Evolutionary conservation across 2,888 invertebrate genomes (phyloP).

Genomic region (Lampropteryx suffumata): DNA sequence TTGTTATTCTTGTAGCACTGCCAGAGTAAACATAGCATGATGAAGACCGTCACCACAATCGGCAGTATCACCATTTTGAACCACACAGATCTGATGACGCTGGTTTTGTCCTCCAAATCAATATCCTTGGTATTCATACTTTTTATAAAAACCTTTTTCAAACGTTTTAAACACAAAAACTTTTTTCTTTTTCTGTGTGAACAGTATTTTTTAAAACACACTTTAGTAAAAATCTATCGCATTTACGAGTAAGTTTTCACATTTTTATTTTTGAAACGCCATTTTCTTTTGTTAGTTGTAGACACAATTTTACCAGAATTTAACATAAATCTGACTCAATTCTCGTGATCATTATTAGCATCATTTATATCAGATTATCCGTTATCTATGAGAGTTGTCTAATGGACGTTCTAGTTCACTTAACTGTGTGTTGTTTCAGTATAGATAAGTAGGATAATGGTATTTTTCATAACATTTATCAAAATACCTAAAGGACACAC

Average conservation of each 20-base stretch:
- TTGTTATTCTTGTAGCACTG: conserved; percentile 56
- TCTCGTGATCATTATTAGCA: neutral
- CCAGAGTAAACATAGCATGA: conserved; percentile 51
- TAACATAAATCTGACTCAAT: conserved; percentile 3
- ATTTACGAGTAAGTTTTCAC: too few relatives aligned
- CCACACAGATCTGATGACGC: conserved; percentile 32
- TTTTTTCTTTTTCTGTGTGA: too few relatives aligned
- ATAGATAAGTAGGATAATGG: too few relatives aligned
- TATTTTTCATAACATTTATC: too few relatives aligned
- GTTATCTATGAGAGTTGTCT: conserved; percentile 16
- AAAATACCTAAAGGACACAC: too few relatives aligned
- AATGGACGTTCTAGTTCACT: conserved; percentile 13
- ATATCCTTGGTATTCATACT: conserved; percentile 21
- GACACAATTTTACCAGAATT: conserved; percentile 6
- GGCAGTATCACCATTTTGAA: conserved; percentile 41
- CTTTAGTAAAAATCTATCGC: too few relatives aligned
- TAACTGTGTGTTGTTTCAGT: neutral
- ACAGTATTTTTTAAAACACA: too few relatives aligned
- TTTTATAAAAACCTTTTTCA: conserved; percentile 1
- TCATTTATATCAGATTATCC: conserved; percentile 10
- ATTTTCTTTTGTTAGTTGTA: neutral
- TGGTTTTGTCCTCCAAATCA: conserved; percentile 6
- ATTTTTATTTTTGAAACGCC: too few relatives aligned
- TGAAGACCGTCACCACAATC: conserved; percentile 30
- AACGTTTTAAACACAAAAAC: neutral